Evolutionary conservation across 1,140 invertebrate genomes (phyloP).

Genomic region (Nasonia vitripennis): DNA sequence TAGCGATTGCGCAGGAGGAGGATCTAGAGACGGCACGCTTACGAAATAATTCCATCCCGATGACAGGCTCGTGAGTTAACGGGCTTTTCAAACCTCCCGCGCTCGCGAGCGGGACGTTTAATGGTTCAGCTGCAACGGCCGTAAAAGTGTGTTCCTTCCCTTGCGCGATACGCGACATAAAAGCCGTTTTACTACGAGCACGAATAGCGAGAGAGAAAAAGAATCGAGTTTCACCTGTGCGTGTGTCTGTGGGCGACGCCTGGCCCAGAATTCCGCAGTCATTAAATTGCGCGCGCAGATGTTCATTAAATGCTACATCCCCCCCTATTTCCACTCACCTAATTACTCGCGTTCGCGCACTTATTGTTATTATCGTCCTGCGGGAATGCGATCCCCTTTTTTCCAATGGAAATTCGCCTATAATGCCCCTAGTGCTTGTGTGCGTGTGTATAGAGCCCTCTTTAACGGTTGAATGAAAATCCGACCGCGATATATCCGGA

Average conservation of each 20-base stretch:
- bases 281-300: conserved; percentile 33
- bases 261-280: conserved; percentile 4
- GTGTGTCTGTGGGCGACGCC: no score
- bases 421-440: no score
- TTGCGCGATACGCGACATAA: conserved; percentile 32
- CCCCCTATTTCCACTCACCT: background rate
- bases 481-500: no score
- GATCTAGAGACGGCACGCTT: background rate
- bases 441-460: no score
- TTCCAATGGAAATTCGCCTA: background rate
- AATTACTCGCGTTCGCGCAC: conserved; percentile 24
- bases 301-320: conserved; percentile 30
- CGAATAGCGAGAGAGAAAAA: background rate
- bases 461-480: no score
- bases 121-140: conserved; percentile 38
- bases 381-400: background rate
- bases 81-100: background rate
- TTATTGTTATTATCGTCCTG: conserved; percentile 25
- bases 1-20: background rate
- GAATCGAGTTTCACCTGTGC: background rate
- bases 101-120: conserved; percentile 5
- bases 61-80: conserved; percentile 42
- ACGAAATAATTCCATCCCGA: conserved; percentile 46
- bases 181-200: conserved; percentile 38
- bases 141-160: conserved; percentile 20